Evolutionary conservation across 2,113 vertebrate genomes (phyloP).

Genomic region (Nicator chloris): DNA sequence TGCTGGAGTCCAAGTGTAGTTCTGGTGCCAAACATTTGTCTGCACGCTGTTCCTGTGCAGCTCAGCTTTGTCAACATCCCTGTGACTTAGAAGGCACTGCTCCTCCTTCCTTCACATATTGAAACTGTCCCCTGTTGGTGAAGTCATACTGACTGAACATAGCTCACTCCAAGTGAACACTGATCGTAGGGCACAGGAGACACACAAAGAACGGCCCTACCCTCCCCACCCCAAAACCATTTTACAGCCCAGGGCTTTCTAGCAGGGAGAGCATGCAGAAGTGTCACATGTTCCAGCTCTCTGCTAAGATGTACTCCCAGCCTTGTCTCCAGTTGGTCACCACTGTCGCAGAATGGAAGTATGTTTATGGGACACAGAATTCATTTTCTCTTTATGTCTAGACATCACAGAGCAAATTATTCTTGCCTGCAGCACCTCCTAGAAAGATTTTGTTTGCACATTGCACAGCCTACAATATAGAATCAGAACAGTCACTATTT

Average conservation of each 20-base stretch:
- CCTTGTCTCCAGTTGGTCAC: background rate
- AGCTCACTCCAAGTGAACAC: background rate
- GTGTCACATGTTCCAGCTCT: background rate
- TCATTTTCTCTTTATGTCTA: background rate
- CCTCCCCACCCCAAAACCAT: background rate
- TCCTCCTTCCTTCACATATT: conserved; percentile 43
- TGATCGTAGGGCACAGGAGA: background rate
- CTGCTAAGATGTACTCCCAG: conserved; percentile 8
- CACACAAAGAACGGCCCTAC: background rate
- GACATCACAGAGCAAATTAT: background rate
- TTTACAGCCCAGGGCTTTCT: background rate
- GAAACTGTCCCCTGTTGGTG: conserved; percentile 59
- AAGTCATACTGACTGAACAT: conserved; percentile 50
- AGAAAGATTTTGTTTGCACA: background rate
- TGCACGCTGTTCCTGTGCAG: conserved; percentile 37
- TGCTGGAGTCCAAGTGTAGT: conserved; percentile 35
- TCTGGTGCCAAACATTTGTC: conserved; percentile 72
- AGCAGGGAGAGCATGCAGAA: background rate
- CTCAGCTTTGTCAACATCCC: conserved; percentile 54
- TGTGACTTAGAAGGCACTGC: conserved; percentile 36
- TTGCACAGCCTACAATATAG: background rate
- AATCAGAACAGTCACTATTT: background rate
- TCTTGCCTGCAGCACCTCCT: background rate
- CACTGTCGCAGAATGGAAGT: background rate
- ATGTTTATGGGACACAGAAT: background rate